Evolutionary conservation across 2,113 vertebrate genomes (phyloP).

Genomic region (Ageneiosus marmoratus): DNA sequence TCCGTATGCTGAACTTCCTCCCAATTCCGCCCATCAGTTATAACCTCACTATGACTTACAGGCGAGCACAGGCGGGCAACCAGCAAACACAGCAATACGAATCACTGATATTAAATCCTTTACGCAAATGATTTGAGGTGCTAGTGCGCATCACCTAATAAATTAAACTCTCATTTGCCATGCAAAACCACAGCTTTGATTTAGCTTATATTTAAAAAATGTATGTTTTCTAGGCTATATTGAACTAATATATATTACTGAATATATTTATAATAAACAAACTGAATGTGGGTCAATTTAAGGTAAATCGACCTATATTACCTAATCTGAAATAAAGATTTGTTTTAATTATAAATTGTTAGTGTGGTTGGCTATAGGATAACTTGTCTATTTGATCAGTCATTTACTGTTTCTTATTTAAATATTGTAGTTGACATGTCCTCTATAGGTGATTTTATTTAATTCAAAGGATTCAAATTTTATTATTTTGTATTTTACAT

Average conservation of each 20-base stretch:
- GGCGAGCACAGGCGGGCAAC: background rate
- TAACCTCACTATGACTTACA: background rate
- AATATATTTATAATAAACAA: background rate
- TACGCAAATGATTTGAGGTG: background rate
- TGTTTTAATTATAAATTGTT: background rate
- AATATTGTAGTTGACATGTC: background rate
- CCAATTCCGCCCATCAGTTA: background rate
- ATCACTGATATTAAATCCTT: background rate
- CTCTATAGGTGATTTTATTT: background rate
- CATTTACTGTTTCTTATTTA: background rate
- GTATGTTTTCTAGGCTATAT: background rate
- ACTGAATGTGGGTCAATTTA: background rate
- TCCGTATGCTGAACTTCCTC: constrained; percentile 33
- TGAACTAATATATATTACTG: background rate
- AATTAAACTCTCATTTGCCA: background rate
- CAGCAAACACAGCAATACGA: background rate
- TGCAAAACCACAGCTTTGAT: background rate
- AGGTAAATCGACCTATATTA: background rate
- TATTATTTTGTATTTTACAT: background rate
- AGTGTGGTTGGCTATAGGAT: background rate
- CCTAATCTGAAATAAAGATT: background rate
- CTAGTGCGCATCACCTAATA: background rate
- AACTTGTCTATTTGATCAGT: background rate
- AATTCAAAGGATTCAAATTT: background rate
- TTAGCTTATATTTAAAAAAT: background rate